Percentiles rank a stretch among this genome's conserved stretches.
These are phyloP conservation scores for Cephus pygmeus DNA, from an alignment of 2,888 invertebrate species.

Conservation along the genomic window DNA sequence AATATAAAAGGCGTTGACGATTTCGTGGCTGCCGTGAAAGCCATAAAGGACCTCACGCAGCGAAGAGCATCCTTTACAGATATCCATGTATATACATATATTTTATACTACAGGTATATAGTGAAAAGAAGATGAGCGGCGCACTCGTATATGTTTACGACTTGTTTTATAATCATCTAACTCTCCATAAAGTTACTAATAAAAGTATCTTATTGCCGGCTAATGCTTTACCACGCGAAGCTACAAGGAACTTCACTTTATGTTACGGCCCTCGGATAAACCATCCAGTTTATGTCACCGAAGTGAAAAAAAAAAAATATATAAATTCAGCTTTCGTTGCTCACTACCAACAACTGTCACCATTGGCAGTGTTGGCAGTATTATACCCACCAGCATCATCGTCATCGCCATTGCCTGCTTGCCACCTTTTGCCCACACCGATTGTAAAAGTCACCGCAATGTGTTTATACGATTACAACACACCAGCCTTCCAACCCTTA, in stretches of 20 bases:
- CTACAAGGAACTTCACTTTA: slow-evolving; percentile 27
- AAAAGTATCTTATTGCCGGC: slow-evolving; percentile 24
- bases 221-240: slow-evolving; percentile 25
- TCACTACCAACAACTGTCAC: background rate
- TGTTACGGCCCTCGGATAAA: slow-evolving; percentile 17
- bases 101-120: background rate
- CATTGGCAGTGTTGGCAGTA: background rate
- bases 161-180: slow-evolving; percentile 34
- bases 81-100: background rate
- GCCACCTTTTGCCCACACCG: slow-evolving; percentile 3
- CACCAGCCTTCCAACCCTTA: background rate
- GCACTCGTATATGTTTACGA: slow-evolving; percentile 22
- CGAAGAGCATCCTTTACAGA: background rate
- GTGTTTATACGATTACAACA: background rate
- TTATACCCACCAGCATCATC: background rate
- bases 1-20: slow-evolving; percentile 6
- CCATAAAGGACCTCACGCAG: slow-evolving; percentile 6
- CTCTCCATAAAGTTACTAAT: slow-evolving; percentile 27
- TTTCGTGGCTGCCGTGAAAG: slow-evolving; percentile 1
- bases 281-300: slow-evolving; percentile 19
- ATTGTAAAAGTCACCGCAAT: slow-evolving; percentile 10
- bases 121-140: background rate
- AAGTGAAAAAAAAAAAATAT: background rate
- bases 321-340: background rate
- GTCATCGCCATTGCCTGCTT: background rate